Evolutionary conservation across 2,888 invertebrate genomes (phyloP).

Genomic region (Stenoptilia bipunctidactyla): DNA sequence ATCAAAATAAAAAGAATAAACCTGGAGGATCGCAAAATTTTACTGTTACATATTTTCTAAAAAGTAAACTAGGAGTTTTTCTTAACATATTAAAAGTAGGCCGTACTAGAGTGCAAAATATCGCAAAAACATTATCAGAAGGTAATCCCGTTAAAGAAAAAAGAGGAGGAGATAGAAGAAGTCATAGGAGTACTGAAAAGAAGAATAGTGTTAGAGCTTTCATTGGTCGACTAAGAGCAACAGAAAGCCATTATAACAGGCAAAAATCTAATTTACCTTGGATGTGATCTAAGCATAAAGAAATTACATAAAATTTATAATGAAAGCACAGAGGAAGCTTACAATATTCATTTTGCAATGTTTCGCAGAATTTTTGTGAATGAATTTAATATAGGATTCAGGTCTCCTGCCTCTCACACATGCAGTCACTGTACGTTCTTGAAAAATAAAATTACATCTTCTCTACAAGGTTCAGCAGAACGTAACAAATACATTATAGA

Average conservation of each 20-base stretch:
- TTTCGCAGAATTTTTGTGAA: slow-evolving; percentile 1
- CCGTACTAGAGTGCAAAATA: slow-evolving; percentile 1
- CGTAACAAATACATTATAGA: not conserved
- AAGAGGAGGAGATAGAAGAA: slow-evolving; percentile 1
- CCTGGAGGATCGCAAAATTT: not conserved
- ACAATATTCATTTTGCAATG: not conserved
- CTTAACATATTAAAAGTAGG: slow-evolving; percentile 1
- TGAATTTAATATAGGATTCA: slow-evolving; percentile 3
- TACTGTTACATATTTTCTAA: slow-evolving; percentile 1
- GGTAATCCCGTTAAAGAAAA: not conserved
- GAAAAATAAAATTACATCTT: not conserved
- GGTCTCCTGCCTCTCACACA: slow-evolving; percentile 2
- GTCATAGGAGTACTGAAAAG: not conserved
- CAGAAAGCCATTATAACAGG: slow-evolving; percentile 1
- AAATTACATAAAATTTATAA: slow-evolving; percentile 1
- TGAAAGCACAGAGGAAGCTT: not conserved
- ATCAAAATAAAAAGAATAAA: not conserved
- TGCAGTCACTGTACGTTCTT: not conserved
- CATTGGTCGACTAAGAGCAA: not conserved
- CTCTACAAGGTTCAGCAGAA: not conserved
- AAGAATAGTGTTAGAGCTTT: not conserved
- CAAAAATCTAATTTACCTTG: not conserved
- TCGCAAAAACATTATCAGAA: not conserved
- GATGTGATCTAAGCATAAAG: not conserved
- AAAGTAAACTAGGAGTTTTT: not conserved